A percentile compares a stretch with the other conserved stretches of the same genome.
Conservation (phyloP, 2,113 vertebrate genomes). For the Noctilio leporinus region DNA sequence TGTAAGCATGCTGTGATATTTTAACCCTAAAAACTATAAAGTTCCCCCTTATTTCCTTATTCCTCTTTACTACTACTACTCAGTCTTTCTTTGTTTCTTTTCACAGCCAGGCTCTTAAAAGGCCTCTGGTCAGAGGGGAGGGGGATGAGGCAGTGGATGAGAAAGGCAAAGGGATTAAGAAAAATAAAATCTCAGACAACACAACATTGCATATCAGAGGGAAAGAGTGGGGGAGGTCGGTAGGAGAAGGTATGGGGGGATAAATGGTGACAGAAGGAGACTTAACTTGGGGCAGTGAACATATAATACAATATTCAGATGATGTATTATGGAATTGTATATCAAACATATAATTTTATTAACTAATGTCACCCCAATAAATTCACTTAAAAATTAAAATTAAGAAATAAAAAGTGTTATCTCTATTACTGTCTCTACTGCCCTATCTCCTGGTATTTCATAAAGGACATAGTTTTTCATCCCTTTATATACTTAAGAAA, state of each 20-base stretch:
- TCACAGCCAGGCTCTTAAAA: not conserved
- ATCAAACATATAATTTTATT: not conserved
- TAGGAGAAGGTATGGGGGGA: not conserved
- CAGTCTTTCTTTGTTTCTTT: not conserved
- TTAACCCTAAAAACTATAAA: not conserved
- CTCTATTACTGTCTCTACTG: not conserved
- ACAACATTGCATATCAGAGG: not conserved
- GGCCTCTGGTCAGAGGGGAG: not conserved
- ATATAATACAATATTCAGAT: not conserved
- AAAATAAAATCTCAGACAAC: no score
- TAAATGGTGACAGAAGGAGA: not conserved
- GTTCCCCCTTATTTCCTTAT: not conserved
- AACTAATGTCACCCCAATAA: not conserved
- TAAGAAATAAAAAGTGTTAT: not conserved
- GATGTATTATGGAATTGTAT: not conserved
- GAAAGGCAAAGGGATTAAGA: no score
- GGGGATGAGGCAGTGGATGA: not conserved
- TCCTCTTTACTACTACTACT: not conserved
- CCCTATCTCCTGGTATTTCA: not conserved
- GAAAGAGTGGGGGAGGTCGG: not conserved
- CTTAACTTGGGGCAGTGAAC: not conserved
- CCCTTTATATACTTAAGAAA: constrained; percentile 13
- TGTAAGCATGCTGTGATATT: not conserved
- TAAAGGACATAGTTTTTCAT: not conserved
- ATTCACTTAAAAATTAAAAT: not conserved